phyloP scores from a whole-genome alignment of 2,888 invertebrate genomes.

The Idaea aversata region DNA sequence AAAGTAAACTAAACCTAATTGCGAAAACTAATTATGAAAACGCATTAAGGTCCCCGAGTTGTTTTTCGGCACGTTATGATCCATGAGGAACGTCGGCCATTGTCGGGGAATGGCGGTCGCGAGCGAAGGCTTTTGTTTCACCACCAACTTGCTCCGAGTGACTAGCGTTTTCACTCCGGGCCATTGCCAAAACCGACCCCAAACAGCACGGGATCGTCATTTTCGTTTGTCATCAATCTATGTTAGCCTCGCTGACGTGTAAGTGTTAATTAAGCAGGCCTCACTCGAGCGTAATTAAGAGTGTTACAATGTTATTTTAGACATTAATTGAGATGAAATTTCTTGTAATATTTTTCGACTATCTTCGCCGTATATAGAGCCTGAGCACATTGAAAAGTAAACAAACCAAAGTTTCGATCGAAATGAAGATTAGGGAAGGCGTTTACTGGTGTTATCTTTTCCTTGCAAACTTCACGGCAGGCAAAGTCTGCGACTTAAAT shows the following conservation, averaged over 20 bases:
- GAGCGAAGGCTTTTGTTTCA: slow-evolving; percentile 56
- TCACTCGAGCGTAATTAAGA: slow-evolving; percentile 79
- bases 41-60: slow-evolving; percentile 67
- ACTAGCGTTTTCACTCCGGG: slow-evolving; percentile 66
- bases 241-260: slow-evolving; percentile 77
- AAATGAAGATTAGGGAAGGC: slow-evolving; percentile 64
- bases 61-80: slow-evolving; percentile 63
- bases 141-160: slow-evolving; percentile 60
- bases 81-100: slow-evolving; percentile 45
- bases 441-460: slow-evolving; percentile 62
- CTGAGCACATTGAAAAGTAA: slow-evolving; percentile 57
- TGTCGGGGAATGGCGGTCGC: slow-evolving; percentile 44
- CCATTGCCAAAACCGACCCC: slow-evolving; percentile 57
- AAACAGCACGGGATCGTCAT: slow-evolving; percentile 72
- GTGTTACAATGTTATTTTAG: slow-evolving; percentile 79
- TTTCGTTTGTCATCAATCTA: slow-evolving; percentile 80
- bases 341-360: slow-evolving; percentile 71
- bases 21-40: slow-evolving; percentile 70
- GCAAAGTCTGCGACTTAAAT: slow-evolving; percentile 47
- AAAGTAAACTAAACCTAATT: slow-evolving; percentile 15
- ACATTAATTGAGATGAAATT: slow-evolving; percentile 80
- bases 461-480: slow-evolving; percentile 51
- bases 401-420: slow-evolving; percentile 69
- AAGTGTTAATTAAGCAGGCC: slow-evolving; percentile 80
- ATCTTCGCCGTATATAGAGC: slow-evolving; percentile 55